Evolutionary conservation across 2,113 vertebrate species (phyloP), one percentile per base, ranked within the genome.

Genomic region (Sander lucioperca): DNA sequence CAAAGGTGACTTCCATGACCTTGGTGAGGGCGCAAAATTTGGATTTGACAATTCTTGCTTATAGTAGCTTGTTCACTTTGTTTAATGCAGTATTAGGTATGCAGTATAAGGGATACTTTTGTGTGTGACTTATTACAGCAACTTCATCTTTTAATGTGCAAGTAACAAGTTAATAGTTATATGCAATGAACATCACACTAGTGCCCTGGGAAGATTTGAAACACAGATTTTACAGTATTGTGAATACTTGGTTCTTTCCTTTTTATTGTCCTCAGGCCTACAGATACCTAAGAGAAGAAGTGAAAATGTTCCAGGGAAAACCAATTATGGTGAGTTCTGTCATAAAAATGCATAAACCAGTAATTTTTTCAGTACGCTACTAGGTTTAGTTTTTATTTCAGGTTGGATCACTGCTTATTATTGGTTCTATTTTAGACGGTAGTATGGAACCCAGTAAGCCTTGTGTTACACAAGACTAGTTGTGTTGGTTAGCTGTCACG

Each of bases 251-350:
- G 5, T 62, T 53, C 2, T 10, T 51, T n/a, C 39, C n/a, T 33
- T 47, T 53, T 68, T 43, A 11, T 90, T 83, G 66, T 33, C 47
- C 67, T 13, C 91, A 99, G 98, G 98, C 98, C 1, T 97, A 97
- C 93, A 97, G 91, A 95, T 99, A 99, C 83, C 93, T 99, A 88
- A 95, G 98, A 93, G 98, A 99, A 94, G 98, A 99, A 96, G 98
- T 99, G 76, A 99, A 99, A 96, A 96, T 94, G 53, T 99, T 99
- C 96, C 97, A 98, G 96, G 98, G 97, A 95, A 99, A 99, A 96
- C 98, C 98, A 90, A 97, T 99, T 79, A 98, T 99, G 98, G 98
- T 99, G 91, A 96, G 96, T 93, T 30, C 6, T 61, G 30, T 36
- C n/a, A 39, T 21, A 70, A 9, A 36, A 65, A 56, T 69, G 15